Percentiles rank a stretch among this genome's conserved stretches.
Evolutionary conservation across 2,797 vertebrate species (phyloP).

Genomic region (Yasuhikotakia modesta): DNA sequence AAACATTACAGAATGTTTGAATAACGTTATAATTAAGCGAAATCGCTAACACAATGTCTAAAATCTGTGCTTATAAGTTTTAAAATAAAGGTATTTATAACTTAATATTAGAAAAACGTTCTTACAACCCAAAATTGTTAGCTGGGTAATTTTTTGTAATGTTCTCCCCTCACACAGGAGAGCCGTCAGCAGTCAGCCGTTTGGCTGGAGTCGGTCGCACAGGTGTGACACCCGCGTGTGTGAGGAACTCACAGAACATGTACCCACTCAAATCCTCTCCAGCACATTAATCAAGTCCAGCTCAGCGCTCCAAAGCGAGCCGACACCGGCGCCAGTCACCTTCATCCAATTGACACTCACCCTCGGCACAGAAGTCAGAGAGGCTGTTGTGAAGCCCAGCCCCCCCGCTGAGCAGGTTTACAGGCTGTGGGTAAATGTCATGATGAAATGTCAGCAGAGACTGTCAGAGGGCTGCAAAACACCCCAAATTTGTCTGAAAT

Average conservation of each 20-base stretch:
- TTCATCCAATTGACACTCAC: conserved; percentile 28
- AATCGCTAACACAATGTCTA: too few relatives aligned
- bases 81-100: too few relatives aligned
- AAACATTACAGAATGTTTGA: too few relatives aligned
- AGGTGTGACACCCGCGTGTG: conserved; percentile 20
- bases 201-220: background rate
- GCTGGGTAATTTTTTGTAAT: too few relatives aligned
- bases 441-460: conserved; percentile 40
- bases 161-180: background rate
- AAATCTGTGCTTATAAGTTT: too few relatives aligned
- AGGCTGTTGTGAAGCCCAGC: background rate
- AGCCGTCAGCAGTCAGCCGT: background rate
- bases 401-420: conserved; percentile 22
- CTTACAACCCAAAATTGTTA: too few relatives aligned
- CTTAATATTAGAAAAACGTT: too few relatives aligned
- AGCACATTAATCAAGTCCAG: background rate
- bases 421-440: conserved; percentile 38
- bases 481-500: conserved; percentile 1
- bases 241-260: conserved; percentile 9
- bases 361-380: background rate
- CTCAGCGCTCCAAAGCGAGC: conserved; percentile 2
- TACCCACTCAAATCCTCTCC: background rate
- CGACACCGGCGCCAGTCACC: conserved; percentile 25
- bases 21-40: too few relatives aligned
- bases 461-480: conserved; percentile 1